Base-by-base conservation (phyloP, 1,140 invertebrate genomes). In the Drosophila aff. region DNA sequence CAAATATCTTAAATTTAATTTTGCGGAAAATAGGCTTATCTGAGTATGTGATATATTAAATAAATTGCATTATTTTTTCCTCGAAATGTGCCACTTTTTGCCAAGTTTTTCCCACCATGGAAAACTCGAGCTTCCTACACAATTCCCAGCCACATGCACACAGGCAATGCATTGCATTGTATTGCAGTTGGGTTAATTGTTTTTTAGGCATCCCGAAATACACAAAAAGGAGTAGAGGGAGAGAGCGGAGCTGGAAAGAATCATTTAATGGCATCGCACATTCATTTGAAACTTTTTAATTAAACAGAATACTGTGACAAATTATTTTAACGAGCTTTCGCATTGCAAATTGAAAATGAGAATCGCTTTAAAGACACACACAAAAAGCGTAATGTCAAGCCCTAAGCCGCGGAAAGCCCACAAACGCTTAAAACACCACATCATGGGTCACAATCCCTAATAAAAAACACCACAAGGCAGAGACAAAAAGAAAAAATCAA, bases 261-360 rank as follows among this genome's bases (percentile, higher is more conserved):
- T 63, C 78, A 77, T 82, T 82, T 52, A 78, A 82, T 78, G 75
- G 76, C 76, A 71, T 58, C 36, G 66, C 76, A 78, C 76, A 79
- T 80, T 74, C 82, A 79, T 79, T 85, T 69, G 63, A 64, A 82
- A 90, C 75, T 90, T 90, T 90, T 90, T 90, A 90, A 90, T 90
- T 90, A 90, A 87, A 87, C 81, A 47, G 63, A 77, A 75, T 62
- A 74, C 79, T 64, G 85, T 85, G 84, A 91, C 85, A 90, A 90
- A 90, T 85, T 90, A 82, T 90, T 90, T 90, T 79, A 90, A 85
- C 82, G 86, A 81, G 71, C 82, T 63, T 75, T 57, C 44, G 57
- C 66, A 61, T 64, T 89, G 72, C 76, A 79, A 79, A 59, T 79
- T 79, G 57, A 61, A 79, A 71, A 79, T 57, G 64, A 38, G 63